Base-by-base conservation (phyloP, 2,113 vertebrate species). In the Psittacula cyanocephala region DNA sequence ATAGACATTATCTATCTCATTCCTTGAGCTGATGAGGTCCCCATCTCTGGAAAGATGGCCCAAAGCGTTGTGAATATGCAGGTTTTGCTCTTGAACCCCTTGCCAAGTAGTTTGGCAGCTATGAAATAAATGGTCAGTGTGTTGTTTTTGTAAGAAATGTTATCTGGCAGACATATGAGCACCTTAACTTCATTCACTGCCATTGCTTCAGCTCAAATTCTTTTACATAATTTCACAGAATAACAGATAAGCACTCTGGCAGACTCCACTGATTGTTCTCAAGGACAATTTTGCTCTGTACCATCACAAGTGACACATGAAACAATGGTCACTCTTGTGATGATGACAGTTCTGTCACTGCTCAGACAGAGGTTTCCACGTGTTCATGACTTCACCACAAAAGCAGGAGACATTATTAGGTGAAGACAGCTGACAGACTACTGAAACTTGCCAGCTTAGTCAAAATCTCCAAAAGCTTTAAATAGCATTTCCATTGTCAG, bases 401-500 rank as follows among this genome's bases (percentile, higher is more conserved):
- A 17, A 76, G 19, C 9, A 7, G 50, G 11, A 91, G 17, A 81
- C 41, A 70, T 68, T 39, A 80, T 64, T 49, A 93, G 50, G 50
- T 67, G 69, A 95, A 88, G 81, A 77, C 46, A 78, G 79, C 44
- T 88, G 55, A 89, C 4, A 93, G 46, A 74, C 13, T 62, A 33
- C 46, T 63, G 71, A 78, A 91, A 86, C 13, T 49, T 83, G 49
- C 28, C 63, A 88, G 39, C 43, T 52, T 71, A 64, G 35, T 77
- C 31, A 83, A 96, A 94, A 88, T 68, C 22, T 93, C 37, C 46
- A 85, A 81, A 94, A 90, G 35, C 46, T 88, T 95, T 60, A 78
- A 82, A 62, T 41, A 71, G 62, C 59, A 67, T 47, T 75, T 83
- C 53, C 55, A 76, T 49, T 93, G 84, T 93, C 88, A 91, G 64